Base-by-base conservation (phyloP, 2,113 vertebrate genomes). In the Nothoprocta perdicaria region DNA sequence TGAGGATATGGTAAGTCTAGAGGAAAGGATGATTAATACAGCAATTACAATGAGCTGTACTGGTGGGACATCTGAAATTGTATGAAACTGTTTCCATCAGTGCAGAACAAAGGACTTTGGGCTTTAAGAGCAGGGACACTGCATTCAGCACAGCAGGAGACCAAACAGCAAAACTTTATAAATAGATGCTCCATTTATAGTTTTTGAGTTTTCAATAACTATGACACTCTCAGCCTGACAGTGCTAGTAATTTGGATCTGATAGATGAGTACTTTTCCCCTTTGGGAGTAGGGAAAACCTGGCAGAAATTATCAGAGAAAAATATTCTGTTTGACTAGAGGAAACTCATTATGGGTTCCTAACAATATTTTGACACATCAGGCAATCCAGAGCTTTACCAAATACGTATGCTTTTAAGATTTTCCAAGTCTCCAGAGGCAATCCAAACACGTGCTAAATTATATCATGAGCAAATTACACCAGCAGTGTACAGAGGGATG, bases 51-150 rank as follows among this genome's bases (percentile, higher is more conserved):
- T 46, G 71, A 95, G 77, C 24, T 69, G 50, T 43, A 83, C 67
- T 24, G 0, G 22, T 94, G 75, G 71, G 63, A 80, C 50, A 46
- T 69, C 67, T 69, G 41, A 77, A 92, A 86, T 87, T 35, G 55
- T 85, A 52, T 52, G 17, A 83, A 95, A 92, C 55, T 69, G 5
- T 82, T 95, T 92, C 65, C 88, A 91, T 78, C 63, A 72, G 33
- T 12, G 35, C 17, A 52, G 71, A 89, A 80, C 72, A 90, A 89
- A 92, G 73, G 55, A 76, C 22, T 46, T 62, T 29, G 0, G 1
- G 9, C 74, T 89, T 67, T 62, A 87, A 57, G 55, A 85, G 38
- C 27, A 8, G 55, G 27, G 61, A 81, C 55, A 40, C 29, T 60
- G 63, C 41, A 53, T 87, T 84, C 89, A 80, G 72, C 86, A 60